phyloP scores from a whole-genome alignment of 1,140 invertebrate species.

The Nephila pilipes region DNA sequence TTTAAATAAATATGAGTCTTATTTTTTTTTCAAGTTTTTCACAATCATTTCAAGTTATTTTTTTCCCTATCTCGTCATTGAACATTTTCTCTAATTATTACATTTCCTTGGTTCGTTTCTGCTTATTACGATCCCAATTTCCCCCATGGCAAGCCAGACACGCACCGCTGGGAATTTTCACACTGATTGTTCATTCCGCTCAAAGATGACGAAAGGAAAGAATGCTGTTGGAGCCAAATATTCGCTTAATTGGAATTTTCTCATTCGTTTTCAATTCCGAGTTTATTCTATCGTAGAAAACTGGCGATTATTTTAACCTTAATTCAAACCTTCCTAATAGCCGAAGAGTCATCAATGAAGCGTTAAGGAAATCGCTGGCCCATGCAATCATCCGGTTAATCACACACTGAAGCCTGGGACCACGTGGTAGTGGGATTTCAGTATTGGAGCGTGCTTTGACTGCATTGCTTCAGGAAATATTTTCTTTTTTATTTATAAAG shows the following conservation, averaged over 20 bases:
- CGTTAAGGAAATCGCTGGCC: conserved; percentile 14
- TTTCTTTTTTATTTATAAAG: neutral
- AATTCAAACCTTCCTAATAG: conserved; percentile 62
- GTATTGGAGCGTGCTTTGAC: conserved; percentile 18
- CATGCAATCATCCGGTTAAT: conserved; percentile 60
- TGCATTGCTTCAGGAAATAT: neutral
- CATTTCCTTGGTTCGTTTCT: no score
- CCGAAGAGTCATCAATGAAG: neutral
- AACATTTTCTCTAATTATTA: no score
- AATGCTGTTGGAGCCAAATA: conserved; percentile 54
- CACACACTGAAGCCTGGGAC: conserved; percentile 17
- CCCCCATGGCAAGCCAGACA: neutral
- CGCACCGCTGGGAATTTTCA: conserved; percentile 29
- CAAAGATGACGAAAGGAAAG: conserved; percentile 49
- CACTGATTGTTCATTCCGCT: conserved; percentile 9
- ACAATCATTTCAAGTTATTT: no score
- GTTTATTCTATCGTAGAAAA: conserved; percentile 45
- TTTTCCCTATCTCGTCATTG: no score
- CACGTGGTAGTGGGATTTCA: neutral
- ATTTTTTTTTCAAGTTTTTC: no score
- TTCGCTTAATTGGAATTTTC: conserved; percentile 70
- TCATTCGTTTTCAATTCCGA: conserved; percentile 72
- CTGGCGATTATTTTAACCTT: conserved; percentile 67
- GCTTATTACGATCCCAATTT: no score
- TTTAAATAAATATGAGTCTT: no score